Evolutionary conservation across 30 jellyfish, hydroid and myxozoan species (phyloP).

Genomic region (Chrysaora quinquecirrha): DNA sequence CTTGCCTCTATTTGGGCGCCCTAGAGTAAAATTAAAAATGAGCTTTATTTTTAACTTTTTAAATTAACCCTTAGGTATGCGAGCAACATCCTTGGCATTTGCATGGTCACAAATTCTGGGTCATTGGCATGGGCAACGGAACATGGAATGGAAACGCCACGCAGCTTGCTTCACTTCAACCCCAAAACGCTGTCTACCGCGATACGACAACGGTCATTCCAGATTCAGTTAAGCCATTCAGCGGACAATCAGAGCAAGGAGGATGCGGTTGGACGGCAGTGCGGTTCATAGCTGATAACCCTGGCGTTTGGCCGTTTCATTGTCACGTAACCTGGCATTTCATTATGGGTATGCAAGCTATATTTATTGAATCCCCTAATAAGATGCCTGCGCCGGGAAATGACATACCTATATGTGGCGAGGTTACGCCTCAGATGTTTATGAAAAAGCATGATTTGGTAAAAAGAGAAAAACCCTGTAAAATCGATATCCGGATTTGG

Average conservation of each 20-base stretch:
- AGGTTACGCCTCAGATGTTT: conserved; percentile 50
- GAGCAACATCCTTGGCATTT: conserved; percentile 74
- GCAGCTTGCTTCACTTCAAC: conserved; percentile 47
- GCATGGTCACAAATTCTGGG: conserved; percentile 71
- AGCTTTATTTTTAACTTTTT: too few relatives aligned
- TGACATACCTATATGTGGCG: conserved; percentile 67
- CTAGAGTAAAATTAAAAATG: too few relatives aligned
- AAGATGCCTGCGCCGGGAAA: conserved; percentile 53
- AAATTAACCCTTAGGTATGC: conserved; percentile 64
- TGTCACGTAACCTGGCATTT: conserved; percentile 73
- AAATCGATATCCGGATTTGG: conserved; percentile 15
- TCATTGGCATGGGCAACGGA: conserved; percentile 59
- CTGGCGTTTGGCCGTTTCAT: conserved; percentile 75
- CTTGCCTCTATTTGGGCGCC: too few relatives aligned
- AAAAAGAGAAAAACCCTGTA: neutral
- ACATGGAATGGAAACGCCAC: conserved; percentile 68
- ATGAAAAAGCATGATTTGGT: neutral
- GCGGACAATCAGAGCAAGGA: conserved; percentile 58
- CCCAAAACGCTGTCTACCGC: conserved; percentile 28
- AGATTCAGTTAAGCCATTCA: conserved; percentile 51
- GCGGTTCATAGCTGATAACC: conserved; percentile 67
- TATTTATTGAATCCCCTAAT: conserved; percentile 35
- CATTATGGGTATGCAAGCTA: conserved; percentile 66
- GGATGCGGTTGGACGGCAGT: conserved; percentile 73
- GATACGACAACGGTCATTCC: conserved; percentile 75